Evolutionary conservation across 2,888 invertebrate species (phyloP), one percentile per base, ranked within the genome.

Genomic region (Celastrina argiolus): DNA sequence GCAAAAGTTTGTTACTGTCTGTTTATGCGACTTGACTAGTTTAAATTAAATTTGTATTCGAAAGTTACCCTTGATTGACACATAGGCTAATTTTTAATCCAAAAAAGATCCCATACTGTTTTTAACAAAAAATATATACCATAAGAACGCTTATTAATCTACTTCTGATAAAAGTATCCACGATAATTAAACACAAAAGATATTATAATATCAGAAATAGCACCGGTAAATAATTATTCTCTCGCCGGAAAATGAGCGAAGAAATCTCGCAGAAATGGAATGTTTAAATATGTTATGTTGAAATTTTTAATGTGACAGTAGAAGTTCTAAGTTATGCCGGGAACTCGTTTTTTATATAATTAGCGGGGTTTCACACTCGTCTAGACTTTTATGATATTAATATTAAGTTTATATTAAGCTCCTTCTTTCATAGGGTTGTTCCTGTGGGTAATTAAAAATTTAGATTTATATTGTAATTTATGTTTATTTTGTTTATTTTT

Each of bases 281-380:
- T 39, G 36, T 61, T 36, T 39, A 61, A 61, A 61, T 39, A 61
- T 39, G 34, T 59, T 61, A 61, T 61, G 61, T 18, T 39, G 36
- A 61, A 39, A 36, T 61, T 61, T 59, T 61, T 61, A 39, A 61
- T 61, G 61, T 61, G 39, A 61, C 61, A 61, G 61, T 22, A 61
- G 26, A 61, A 61, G 61, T 61, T 61, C n/a, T 61, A 36, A 36
- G 61, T 61, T 61, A 18, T 61, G 61, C 18, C 26, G 42, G 16
- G 31, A 58, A 31, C 18, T 59, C 59, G 28, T 66, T 42, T 66
- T 65, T 66, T 59, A 59, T 42, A 26, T 66, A 39, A 66, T 66
- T 66, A 66, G 42, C 28, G 34, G 16, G 31, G 16, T 51, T 66
- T 66, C 41, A 41, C 65, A 28, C 58, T 58, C 34, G 65, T 66